phyloP scores from a whole-genome alignment of 1,140 invertebrate genomes.

The Drosophila triauraria region DNA sequence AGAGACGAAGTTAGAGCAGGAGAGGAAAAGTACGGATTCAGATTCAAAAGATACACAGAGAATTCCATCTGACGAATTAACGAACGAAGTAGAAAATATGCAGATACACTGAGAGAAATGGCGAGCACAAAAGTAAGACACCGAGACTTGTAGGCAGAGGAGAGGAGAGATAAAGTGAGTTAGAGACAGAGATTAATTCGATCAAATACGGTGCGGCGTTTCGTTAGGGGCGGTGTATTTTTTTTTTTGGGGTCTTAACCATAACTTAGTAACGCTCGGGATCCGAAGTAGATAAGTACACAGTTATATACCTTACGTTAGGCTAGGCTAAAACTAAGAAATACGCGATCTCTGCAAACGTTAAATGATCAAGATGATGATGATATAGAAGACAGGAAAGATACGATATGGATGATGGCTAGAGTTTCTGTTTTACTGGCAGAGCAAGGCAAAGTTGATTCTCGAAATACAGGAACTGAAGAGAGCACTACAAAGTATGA shows the following conservation, averaged over 20 bases:
- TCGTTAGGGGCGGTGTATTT: constrained; percentile 29
- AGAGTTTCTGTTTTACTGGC: constrained; percentile 46
- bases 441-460: constrained; percentile 66
- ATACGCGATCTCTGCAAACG: constrained; percentile 62
- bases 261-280: constrained; percentile 39
- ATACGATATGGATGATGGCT: constrained; percentile 23
- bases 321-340: constrained; percentile 59
- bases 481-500: constrained; percentile 75
- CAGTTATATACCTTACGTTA: constrained; percentile 44
- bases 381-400: constrained; percentile 32
- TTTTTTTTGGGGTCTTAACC: constrained; percentile 29
- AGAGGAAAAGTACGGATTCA: constrained; percentile 11
- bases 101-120: constrained; percentile 44
- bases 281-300: constrained; percentile 46
- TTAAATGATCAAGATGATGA: constrained; percentile 20
- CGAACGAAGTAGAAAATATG: constrained; percentile 24
- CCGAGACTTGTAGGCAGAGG: constrained; percentile 34
- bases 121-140: constrained; percentile 38
- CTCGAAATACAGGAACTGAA: constrained; percentile 58
- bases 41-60: constrained; percentile 24
- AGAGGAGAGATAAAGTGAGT: constrained; percentile 1
- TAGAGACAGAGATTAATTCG: constrained; percentile 39
- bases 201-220: constrained; percentile 57
- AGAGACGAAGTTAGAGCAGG: constrained; percentile 28
- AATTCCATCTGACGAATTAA: constrained; percentile 25